Percentiles rank a stretch among this genome's conserved stretches.
These are phyloP conservation scores for Trachymyrmex septentrionalis DNA, from an alignment of 1,140 invertebrate species.

Conservation along the genomic window DNA sequence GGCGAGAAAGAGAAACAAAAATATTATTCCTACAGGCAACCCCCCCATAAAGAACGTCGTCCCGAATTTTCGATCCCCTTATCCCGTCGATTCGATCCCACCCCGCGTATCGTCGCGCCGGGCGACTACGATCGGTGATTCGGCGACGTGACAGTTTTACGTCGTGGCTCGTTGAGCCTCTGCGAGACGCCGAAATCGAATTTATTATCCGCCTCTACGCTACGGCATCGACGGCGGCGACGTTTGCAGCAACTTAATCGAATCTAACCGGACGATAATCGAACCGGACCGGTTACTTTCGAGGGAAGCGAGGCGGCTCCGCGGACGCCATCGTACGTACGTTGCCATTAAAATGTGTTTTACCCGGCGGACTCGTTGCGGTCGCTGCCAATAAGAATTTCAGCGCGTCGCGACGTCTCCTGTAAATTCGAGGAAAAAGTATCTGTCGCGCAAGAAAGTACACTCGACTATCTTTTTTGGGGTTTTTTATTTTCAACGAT, in stretches of 20 bases:
- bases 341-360: slow-evolving; percentile 64
- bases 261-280: slow-evolving; percentile 78
- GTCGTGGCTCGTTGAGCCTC: slow-evolving; percentile 83
- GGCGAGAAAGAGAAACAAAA: slow-evolving; percentile 58
- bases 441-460: background rate
- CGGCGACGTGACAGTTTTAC: slow-evolving; percentile 69
- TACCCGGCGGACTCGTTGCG: slow-evolving; percentile 44
- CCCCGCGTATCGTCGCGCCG: slow-evolving; percentile 10
- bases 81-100: slow-evolving; percentile 37
- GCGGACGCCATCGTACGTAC: slow-evolving; percentile 20
- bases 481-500: background rate
- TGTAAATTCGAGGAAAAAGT: slow-evolving; percentile 32
- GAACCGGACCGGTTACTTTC: slow-evolving; percentile 77
- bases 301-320: slow-evolving; percentile 14
- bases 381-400: slow-evolving; percentile 54
- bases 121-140: slow-evolving; percentile 41
- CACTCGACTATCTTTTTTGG: background rate
- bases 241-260: slow-evolving; percentile 78
- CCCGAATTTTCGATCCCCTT: slow-evolving; percentile 52
- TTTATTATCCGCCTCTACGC: slow-evolving; percentile 82
- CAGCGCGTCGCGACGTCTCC: slow-evolving; percentile 1
- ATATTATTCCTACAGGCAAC: slow-evolving; percentile 58
- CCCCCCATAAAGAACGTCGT: slow-evolving; percentile 29
- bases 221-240: slow-evolving; percentile 25
- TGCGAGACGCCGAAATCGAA: slow-evolving; percentile 84